Conservation (phyloP, 2,888 invertebrate genomes). For the Leptopilina drosophilae region DNA sequence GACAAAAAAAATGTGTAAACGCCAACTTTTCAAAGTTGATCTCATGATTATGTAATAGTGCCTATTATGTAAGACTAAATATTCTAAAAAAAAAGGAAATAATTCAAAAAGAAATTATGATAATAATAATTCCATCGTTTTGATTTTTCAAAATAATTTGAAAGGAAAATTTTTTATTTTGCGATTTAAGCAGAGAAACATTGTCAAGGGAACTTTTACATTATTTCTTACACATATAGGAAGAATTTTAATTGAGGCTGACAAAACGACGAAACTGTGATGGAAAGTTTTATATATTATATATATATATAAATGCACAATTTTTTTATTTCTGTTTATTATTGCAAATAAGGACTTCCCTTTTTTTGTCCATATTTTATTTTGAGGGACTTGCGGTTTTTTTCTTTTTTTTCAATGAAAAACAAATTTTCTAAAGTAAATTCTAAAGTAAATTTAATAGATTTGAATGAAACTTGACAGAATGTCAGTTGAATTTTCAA, state of each 20-base stretch:
- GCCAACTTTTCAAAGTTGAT: conserved; percentile 14
- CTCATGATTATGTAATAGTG: conserved; percentile 37
- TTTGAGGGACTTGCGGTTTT: too few relatives aligned
- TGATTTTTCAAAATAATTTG: neutral
- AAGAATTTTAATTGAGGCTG: conserved; percentile 9
- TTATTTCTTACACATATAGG: neutral
- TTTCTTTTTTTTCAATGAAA: too few relatives aligned
- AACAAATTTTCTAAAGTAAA: too few relatives aligned
- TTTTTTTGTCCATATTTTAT: neutral
- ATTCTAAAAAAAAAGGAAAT: conserved; percentile 10
- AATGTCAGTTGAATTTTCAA: too few relatives aligned
- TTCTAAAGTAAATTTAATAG: too few relatives aligned
- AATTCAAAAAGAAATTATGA: neutral
- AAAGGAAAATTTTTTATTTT: too few relatives aligned
- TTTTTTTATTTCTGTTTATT: neutral
- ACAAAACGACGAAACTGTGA: neutral
- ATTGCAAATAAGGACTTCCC: too few relatives aligned
- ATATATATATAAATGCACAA: conserved; percentile 1
- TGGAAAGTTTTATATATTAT: conserved; percentile 12
- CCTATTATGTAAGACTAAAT: conserved; percentile 20
- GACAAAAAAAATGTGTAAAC: neutral
- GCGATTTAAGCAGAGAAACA: too few relatives aligned
- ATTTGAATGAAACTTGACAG: too few relatives aligned
- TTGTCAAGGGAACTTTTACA: neutral
- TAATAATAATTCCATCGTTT: neutral